Conservation (phyloP, 2,888 invertebrate genomes). For the Drosophila pegasa region DNA sequence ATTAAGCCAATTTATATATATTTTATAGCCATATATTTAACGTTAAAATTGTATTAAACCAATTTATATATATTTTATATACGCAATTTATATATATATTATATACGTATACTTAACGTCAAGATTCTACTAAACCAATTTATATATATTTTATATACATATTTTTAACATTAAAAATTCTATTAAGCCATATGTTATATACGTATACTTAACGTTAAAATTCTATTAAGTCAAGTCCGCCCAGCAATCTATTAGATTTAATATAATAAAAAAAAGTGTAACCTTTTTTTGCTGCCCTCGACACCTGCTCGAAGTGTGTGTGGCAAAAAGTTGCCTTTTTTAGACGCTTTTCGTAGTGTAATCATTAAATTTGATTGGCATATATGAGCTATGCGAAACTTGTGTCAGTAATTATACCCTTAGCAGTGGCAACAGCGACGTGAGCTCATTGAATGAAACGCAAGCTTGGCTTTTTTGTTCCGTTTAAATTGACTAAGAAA, state of each 20-base stretch:
- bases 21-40: no score
- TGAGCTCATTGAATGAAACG: constrained; percentile 1
- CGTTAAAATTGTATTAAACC: no score
- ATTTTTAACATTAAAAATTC: no score
- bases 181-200: no score
- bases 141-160: no score
- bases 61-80: no score
- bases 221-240: background rate
- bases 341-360: constrained; percentile 4
- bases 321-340: constrained; percentile 7
- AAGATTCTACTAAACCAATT: no score
- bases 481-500: constrained; percentile 10
- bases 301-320: constrained; percentile 48
- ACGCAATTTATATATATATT: no score
- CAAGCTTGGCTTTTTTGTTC: background rate
- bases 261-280: background rate
- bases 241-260: background rate
- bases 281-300: background rate
- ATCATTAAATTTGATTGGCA: constrained; percentile 28
- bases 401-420: constrained; percentile 34
- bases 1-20: no score
- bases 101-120: no score
- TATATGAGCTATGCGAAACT: constrained; percentile 14
- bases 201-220: background rate
- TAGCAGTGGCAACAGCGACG: background rate